Base-by-base conservation (phyloP, 2,797 vertebrate genomes). In the Hyperoplus immaculatus region DNA sequence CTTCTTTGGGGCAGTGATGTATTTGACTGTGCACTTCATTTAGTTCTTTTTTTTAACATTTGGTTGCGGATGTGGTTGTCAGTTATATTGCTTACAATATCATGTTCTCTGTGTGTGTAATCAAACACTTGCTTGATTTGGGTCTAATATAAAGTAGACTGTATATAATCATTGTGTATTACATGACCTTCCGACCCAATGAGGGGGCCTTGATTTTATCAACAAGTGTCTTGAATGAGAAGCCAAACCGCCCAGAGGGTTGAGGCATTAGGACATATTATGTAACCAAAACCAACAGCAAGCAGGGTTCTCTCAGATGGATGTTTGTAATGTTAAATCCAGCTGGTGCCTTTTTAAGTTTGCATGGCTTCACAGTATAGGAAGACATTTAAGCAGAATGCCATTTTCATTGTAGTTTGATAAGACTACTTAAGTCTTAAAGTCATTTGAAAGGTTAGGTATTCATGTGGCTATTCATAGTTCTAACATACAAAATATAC, bases 271-370 rank as follows among this genome's bases (percentile, higher is more conserved):
- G 29, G 18, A 70, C 13, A 21, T 77, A 55, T 83, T 5, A 59
- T 64, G 6, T 46, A 14, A 38, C 39, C 21, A n/a, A 53, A 85
- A 81, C 87, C 67, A 84, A 86, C 82, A 88, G 85, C 80, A 85
- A 76, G 76, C 56, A 66, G 6, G 29, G 61, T 71, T 55, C 50
- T 71, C 39, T 45, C 0, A 51, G 9, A 50, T 38, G 3, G 13
- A 59, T 57, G 9, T 36, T 58, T 14, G 15, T 72, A 49, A 59
- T 54, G 38, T 3, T 61, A 0, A 0, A 14, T 45, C 47, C 16
- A 57, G 39, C 36, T 65, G 43, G 21, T 68, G 14, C 51, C 4
- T 14, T 42, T 42, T 59, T 80, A 16, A 53, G 16, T 54, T 67
- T 62, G 7, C 46, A 58, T 61, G 16, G 67, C 49, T 5, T 8